phyloP scores from a whole-genome alignment of 2,797 vertebrate genomes.

The Melanotaenia nigrans region DNA sequence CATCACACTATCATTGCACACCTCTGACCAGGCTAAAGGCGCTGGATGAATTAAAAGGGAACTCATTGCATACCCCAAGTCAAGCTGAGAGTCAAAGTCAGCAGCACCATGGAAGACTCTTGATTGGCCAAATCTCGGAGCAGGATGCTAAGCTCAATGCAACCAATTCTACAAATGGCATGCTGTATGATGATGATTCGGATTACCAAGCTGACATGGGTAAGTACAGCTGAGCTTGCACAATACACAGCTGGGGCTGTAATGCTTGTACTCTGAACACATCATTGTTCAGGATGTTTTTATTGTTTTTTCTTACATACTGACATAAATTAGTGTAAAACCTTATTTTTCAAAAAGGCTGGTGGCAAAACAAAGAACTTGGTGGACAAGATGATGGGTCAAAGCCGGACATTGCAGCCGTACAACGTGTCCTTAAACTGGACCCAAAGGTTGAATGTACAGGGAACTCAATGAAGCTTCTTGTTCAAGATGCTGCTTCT shows the following conservation, averaged over 20 bases:
- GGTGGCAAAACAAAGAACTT: conserved; percentile 33
- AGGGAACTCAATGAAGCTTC: conserved; percentile 73
- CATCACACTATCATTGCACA: conserved; percentile 48
- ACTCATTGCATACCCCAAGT: not conserved
- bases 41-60: conserved; percentile 7
- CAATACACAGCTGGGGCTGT: not conserved
- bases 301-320: not conserved
- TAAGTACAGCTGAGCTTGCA: conserved; percentile 39
- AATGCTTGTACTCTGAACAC: not conserved
- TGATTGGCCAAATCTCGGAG: conserved; percentile 51
- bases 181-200: conserved; percentile 27
- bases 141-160: conserved; percentile 8
- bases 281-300: not conserved
- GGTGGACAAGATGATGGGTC: conserved; percentile 9
- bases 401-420: conserved; percentile 6
- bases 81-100: conserved; percentile 6
- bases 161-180: not conserved
- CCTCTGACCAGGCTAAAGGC: conserved; percentile 24
- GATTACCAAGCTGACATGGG: conserved; percentile 79
- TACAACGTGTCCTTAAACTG: conserved; percentile 70
- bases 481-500: conserved; percentile 57
- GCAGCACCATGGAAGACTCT: conserved; percentile 59
- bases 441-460: conserved; percentile 80
- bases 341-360: conserved; percentile 46
- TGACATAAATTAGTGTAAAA: not conserved